These are phyloP conservation scores for Syritta pipiens DNA, from an alignment of 2,888 invertebrate species.

Conservation along the genomic window DNA sequence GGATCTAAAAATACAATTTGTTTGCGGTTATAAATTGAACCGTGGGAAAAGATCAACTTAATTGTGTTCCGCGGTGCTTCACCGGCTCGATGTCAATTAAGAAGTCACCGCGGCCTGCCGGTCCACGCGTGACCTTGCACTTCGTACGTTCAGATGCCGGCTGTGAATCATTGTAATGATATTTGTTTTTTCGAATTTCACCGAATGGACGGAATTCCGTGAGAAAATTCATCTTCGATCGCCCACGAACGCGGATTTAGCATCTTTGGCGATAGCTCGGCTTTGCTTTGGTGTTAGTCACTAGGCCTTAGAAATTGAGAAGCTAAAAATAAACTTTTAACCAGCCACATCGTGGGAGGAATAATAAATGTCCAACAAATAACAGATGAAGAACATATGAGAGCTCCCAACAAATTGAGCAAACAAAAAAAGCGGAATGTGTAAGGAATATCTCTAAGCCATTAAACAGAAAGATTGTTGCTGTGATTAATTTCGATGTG, in stretches of 20 bases:
- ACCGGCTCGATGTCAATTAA: not conserved
- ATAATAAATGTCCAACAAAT: not conserved
- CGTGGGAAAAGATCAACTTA: not conserved
- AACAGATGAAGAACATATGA: not conserved
- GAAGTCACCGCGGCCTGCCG: not conserved
- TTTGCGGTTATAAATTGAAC: too few species aligned
- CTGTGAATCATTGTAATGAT: not conserved
- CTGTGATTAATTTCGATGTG: not conserved
- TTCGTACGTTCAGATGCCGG: not conserved
- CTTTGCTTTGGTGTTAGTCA: conserved; percentile 37
- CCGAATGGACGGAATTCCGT: conserved; percentile 4
- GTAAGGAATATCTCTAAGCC: too few species aligned
- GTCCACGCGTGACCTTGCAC: not conserved
- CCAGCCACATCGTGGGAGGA: not conserved
- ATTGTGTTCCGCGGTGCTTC: conserved; percentile 7
- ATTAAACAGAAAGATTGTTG: too few species aligned
- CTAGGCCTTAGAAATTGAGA: not conserved
- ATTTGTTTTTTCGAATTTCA: not conserved
- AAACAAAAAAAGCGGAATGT: too few species aligned
- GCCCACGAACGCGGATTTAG: conserved; percentile 30
- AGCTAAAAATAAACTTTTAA: not conserved
- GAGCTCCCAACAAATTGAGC: not conserved
- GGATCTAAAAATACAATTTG: too few species aligned
- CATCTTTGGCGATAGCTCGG: conserved; percentile 10
- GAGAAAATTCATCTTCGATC: not conserved